These are phyloP conservation scores for Anarhynchus alexandrinus DNA, from an alignment of 2,113 vertebrate species.

Conservation along the genomic window DNA sequence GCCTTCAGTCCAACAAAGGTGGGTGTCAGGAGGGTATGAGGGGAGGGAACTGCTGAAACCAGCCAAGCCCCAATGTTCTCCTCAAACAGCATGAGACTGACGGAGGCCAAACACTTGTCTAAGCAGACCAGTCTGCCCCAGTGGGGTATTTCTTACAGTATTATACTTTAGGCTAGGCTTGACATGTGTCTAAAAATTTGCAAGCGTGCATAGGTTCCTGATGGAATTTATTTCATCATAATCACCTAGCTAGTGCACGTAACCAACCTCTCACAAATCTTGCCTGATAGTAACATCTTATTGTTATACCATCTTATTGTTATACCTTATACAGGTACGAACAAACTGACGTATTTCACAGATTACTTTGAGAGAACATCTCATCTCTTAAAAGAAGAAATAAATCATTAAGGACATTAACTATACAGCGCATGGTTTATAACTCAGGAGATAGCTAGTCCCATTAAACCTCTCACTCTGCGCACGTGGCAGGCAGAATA, in stretches of 20 bases:
- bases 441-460: background rate
- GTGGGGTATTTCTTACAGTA: background rate
- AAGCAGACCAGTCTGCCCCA: background rate
- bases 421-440: background rate
- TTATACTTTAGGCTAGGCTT: background rate
- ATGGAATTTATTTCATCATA: background rate
- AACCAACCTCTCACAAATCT: background rate
- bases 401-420: background rate
- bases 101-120: background rate
- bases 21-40: background rate
- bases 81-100: background rate
- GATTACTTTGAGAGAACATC: background rate
- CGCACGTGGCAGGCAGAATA: slow-evolving; percentile 30
- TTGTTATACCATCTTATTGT: background rate
- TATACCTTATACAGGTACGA: background rate
- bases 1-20: too few species aligned
- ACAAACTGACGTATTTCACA: background rate
- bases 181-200: background rate
- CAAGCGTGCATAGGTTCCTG: background rate
- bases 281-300: background rate
- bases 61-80: background rate
- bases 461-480: slow-evolving; percentile 6
- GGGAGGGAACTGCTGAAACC: background rate
- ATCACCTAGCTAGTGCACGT: background rate
- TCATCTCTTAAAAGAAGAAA: background rate